These are phyloP conservation scores for Turritopsis rubra DNA, from an alignment of 30 jellyfish, hydroid and myxozoan genomes.

Conservation along the genomic window DNA sequence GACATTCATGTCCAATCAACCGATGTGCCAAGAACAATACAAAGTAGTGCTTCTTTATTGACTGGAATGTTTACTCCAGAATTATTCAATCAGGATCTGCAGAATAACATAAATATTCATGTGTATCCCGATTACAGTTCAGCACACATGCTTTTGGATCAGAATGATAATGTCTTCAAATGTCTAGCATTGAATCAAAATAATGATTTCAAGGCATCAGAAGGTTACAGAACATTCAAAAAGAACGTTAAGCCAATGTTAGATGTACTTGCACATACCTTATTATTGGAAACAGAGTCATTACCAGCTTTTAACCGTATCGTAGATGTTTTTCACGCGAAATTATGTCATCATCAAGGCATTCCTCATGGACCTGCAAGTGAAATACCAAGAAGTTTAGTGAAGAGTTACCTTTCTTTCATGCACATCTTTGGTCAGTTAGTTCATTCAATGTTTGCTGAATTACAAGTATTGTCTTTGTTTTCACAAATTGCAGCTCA, in stretches of 20 bases:
- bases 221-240: not conserved
- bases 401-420: conserved; percentile 33
- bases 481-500: conserved; percentile 58
- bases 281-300: conserved; percentile 17
- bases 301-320: conserved; percentile 58
- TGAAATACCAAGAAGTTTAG: conserved; percentile 40
- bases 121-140: conserved; percentile 40
- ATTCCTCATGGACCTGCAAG: conserved; percentile 75
- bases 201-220: conserved; percentile 9
- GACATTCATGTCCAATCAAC: conserved; percentile 61
- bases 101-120: conserved; percentile 37
- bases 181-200: conserved; percentile 46
- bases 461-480: conserved; percentile 70
- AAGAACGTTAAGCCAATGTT: conserved; percentile 26
- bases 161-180: conserved; percentile 16
- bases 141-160: conserved; percentile 67
- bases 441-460: conserved; percentile 46
- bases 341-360: conserved; percentile 60
- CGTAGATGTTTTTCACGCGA: conserved; percentile 54
- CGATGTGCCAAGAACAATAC: conserved; percentile 83
- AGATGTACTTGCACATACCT: conserved; percentile 27
- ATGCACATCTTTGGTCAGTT: conserved; percentile 34
- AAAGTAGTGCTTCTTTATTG: conserved; percentile 89
- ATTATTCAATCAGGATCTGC: not conserved
- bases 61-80: conserved; percentile 55